Conservation (phyloP, 2,888 invertebrate species). For the Beris morrisii region DNA sequence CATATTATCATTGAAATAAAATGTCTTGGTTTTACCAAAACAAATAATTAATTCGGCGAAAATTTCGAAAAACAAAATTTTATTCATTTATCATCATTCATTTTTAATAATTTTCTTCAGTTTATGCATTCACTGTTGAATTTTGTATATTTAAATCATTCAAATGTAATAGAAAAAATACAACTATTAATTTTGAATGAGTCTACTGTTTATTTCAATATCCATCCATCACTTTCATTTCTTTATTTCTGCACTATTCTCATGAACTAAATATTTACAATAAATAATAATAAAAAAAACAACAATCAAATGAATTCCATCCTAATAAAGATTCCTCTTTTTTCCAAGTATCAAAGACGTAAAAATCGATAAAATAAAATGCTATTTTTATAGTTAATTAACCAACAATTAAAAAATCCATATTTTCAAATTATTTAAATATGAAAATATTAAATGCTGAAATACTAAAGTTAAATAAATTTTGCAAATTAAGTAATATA, state of each 20-base stretch:
- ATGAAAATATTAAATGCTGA: neutral
- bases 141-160: too few relatives aligned
- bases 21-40: too few relatives aligned
- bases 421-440: constrained; percentile 3
- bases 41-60: too few relatives aligned
- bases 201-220: neutral
- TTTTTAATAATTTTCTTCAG: too few relatives aligned
- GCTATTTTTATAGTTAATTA: neutral
- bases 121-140: too few relatives aligned
- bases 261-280: neutral
- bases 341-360: constrained; percentile 54
- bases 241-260: neutral
- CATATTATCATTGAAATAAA: too few relatives aligned
- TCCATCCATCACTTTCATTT: neutral
- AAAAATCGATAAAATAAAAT: constrained; percentile 26
- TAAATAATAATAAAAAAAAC: neutral
- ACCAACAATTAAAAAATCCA: neutral
- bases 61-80: too few relatives aligned
- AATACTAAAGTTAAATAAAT: too few relatives aligned
- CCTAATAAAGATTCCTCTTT: constrained; percentile 45
- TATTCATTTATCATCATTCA: too few relatives aligned
- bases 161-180: too few relatives aligned
- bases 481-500: too few relatives aligned
- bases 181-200: too few relatives aligned
- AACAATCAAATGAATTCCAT: constrained; percentile 10